Conservation (phyloP, 2,797 vertebrate species). For the Chaenodraco wilsoni region DNA sequence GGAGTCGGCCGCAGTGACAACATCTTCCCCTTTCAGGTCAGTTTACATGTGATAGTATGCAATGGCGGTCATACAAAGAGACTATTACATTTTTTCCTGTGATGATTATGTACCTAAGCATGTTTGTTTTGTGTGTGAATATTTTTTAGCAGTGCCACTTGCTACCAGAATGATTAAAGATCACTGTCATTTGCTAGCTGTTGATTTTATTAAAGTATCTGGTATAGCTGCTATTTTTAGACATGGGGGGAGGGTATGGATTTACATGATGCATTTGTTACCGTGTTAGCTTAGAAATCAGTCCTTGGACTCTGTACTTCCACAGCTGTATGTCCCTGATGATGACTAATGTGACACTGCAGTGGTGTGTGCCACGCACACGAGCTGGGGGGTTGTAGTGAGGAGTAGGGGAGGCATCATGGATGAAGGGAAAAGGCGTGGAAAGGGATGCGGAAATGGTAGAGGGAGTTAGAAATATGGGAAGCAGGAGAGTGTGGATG, state of each 20-base stretch:
- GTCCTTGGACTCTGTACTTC: constrained; percentile 54
- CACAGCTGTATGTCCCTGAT: constrained; percentile 71
- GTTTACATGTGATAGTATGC: constrained; percentile 45
- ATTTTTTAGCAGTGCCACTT: constrained; percentile 13
- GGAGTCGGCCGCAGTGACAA: constrained; percentile 94
- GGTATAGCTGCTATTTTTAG: constrained; percentile 64
- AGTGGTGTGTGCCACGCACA: constrained; percentile 71
- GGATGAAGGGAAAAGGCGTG: constrained; percentile 31
- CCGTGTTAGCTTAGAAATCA: constrained; percentile 49
- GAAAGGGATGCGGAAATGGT: constrained; percentile 5
- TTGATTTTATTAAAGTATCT: constrained; percentile 51
- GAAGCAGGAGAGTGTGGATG: background rate
- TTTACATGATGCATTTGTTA: constrained; percentile 63
- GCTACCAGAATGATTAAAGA: constrained; percentile 41
- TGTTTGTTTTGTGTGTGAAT: constrained; percentile 12
- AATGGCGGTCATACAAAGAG: too few relatives aligned
- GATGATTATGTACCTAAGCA: background rate
- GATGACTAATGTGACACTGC: constrained; percentile 81
- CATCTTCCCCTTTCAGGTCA: constrained; percentile 99
- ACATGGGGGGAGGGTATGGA: constrained; percentile 36
- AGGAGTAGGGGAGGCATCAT: constrained; percentile 8
- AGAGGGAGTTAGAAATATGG: constrained; percentile 24
- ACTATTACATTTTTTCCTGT: too few relatives aligned
- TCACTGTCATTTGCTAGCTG: constrained; percentile 36
- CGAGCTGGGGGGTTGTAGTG: constrained; percentile 30